phyloP scores from a whole-genome alignment of 2,888 invertebrate genomes.

The Cerastis rubricosa region DNA sequence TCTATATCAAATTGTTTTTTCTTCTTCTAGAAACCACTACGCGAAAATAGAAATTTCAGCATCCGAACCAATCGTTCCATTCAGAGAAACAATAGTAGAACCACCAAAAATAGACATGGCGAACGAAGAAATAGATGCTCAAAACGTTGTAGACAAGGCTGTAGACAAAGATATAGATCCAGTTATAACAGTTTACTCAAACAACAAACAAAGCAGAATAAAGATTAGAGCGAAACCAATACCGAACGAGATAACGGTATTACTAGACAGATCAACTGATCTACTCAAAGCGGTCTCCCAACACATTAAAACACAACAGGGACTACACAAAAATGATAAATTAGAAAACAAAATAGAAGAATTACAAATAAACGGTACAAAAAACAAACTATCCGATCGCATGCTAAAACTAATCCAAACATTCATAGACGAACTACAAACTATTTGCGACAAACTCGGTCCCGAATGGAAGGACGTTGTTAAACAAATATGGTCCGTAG shows the following conservation, averaged over 20 bases:
- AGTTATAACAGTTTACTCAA: constrained; percentile 91
- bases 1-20: background rate
- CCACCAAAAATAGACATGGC: constrained; percentile 96
- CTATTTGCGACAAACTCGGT: constrained; percentile 91
- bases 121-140: constrained; percentile 94
- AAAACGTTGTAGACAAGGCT: constrained; percentile 85
- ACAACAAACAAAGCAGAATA: constrained; percentile 93
- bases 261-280: constrained; percentile 93
- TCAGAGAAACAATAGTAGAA: constrained; percentile 97
- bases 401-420: constrained; percentile 85
- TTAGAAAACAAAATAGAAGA: constrained; percentile 79
- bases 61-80: constrained; percentile 98
- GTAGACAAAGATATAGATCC: constrained; percentile 88
- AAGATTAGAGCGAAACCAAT: constrained; percentile 95
- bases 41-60: constrained; percentile 96
- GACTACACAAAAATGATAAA: constrained; percentile 81
- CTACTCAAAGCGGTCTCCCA: constrained; percentile 92
- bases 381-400: constrained; percentile 81
- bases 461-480: constrained; percentile 89
- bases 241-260: constrained; percentile 92
- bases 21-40: constrained; percentile 91
- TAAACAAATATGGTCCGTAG: constrained; percentile 97
- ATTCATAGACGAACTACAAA: constrained; percentile 91
- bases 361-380: constrained; percentile 77
- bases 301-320: constrained; percentile 85